Base-by-base conservation (phyloP, 2,797 vertebrate genomes). In the Coreius guichenoti region DNA sequence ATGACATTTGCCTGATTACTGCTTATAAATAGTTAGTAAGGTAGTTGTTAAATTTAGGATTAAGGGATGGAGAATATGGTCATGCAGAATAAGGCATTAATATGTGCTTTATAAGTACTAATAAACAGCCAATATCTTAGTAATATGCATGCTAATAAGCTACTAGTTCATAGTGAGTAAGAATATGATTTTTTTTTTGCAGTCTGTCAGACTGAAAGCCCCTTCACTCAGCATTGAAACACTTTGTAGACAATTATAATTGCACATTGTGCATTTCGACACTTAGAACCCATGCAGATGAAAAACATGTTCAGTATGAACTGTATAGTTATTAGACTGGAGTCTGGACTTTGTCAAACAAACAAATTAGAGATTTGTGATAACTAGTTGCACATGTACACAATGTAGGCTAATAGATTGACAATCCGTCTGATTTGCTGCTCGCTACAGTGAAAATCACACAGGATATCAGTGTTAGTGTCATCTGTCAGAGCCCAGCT, bases 311-410 rank as follows among this genome's bases (percentile, higher is more conserved):
- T 39, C 33, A 67, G n/a, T 56, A n/a, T 16, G 73, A 67, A 73
- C 68, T 84, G 69, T 81, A 43, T 39, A 83, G 70, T 86, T 79
- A 86, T 75, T 88, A 61, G 56, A 87, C 69, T 72, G 73, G 81
- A 85, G 63, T 86, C 73, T 75, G 73, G 81, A 85, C 86, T 80
- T 88, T 87, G 83, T 83, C 83, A 88, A 86, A 84, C 54, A 67
- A 68, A 73, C 29, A 49, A 86, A 81, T 43, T 51, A 89, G 76
- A 83, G 78, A 81, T 49, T 82, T 75, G 88, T 80, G 69, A 87
- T 74, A 78, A 87, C 86, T 81, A 89, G 86, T 83, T 83, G 79
- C 87, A 84, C 80, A 73, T 45, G 86, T 19, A 81, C 77, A 73
- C 84, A 54, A 31, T 23, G 33, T 84, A 17, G 16, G 7, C 63